Conservation (phyloP, 2,797 vertebrate genomes). For the Oreonectes daqikongensis region DNA sequence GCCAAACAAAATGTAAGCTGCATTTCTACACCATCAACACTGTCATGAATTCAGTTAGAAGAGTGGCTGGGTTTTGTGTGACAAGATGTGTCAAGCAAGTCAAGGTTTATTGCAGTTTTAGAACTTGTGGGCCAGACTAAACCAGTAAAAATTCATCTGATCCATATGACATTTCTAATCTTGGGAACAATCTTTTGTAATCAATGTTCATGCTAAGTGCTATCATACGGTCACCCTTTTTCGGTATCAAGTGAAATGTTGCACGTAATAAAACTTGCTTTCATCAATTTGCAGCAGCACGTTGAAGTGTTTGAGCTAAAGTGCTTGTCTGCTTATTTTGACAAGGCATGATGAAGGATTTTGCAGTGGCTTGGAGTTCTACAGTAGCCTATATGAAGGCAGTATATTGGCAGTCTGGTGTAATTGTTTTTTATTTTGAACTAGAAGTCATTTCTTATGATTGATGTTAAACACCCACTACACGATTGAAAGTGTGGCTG, state of each 20-base stretch:
- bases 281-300: constrained; percentile 47
- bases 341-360: constrained; percentile 58
- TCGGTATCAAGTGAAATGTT: constrained; percentile 37
- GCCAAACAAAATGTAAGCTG: background rate
- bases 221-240: constrained; percentile 17
- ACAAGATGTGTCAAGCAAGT: background rate
- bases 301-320: constrained; percentile 48
- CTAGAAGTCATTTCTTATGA: constrained; percentile 21
- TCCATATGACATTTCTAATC: constrained; percentile 9
- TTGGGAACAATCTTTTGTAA: constrained; percentile 11
- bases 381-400: constrained; percentile 18
- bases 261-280: constrained; percentile 31
- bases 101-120: constrained; percentile 21
- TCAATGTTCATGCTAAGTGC: constrained; percentile 30
- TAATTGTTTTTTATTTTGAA: constrained; percentile 34
- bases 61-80: constrained; percentile 5
- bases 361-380: constrained; percentile 23
- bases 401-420: background rate
- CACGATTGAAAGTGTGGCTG: background rate
- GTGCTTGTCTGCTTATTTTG: constrained; percentile 53
- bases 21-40: background rate
- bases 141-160: constrained; percentile 10
- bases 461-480: background rate
- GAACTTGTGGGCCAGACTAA: constrained; percentile 2
- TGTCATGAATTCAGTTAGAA: constrained; percentile 22